A percentile compares a stretch with the other conserved stretches of the same genome.
Conservation (phyloP, 2,113 vertebrate genomes). For the Neomonachus schauinslandi region DNA sequence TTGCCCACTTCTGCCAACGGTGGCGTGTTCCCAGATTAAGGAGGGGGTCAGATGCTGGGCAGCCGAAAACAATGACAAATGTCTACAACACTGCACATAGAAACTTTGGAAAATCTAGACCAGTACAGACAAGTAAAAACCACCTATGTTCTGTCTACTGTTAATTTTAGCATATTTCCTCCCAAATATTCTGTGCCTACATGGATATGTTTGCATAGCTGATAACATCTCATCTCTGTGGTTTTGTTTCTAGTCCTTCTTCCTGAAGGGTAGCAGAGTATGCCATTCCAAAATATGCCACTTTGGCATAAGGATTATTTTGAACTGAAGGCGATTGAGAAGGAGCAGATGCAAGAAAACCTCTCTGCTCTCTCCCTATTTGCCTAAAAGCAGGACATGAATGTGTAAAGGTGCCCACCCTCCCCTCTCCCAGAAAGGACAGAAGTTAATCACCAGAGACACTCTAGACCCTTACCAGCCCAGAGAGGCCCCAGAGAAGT, state of each 20-base stretch:
- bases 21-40: not conserved
- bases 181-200: not conserved
- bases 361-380: not conserved
- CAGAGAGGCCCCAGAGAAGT: not conserved
- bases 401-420: not conserved
- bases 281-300: not conserved
- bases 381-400: not conserved
- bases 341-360: not conserved
- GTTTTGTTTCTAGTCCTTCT: not conserved
- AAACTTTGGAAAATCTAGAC: not conserved
- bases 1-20: not conserved
- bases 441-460: not conserved
- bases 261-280: not conserved
- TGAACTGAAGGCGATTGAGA: not conserved
- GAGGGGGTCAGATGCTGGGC: not conserved
- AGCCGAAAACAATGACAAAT: not conserved
- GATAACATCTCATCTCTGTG: not conserved
- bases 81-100: not conserved
- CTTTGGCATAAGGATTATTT: not conserved
- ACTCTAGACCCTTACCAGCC: not conserved
- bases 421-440: not conserved
- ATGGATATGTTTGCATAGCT: not conserved
- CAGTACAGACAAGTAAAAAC: not conserved
- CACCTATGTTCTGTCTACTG: not conserved
- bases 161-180: not conserved